phyloP scores from a whole-genome alignment of 2,888 invertebrate genomes.

The Aleiodes leptofemur region DNA sequence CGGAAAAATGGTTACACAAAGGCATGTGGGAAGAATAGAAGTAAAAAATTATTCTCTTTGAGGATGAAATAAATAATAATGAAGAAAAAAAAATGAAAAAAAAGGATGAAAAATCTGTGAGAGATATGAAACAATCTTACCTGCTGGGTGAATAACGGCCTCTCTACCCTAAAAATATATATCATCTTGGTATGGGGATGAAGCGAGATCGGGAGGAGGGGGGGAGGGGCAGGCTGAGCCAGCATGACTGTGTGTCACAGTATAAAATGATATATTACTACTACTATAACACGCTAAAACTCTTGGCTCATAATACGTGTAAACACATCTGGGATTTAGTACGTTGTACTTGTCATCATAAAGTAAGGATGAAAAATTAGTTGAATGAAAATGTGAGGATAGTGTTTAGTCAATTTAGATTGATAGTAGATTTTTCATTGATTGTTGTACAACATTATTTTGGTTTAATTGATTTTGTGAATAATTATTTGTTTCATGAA shows the following conservation, averaged over 20 bases:
- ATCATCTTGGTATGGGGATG: conserved; percentile 27
- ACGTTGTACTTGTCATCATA: conserved; percentile 10
- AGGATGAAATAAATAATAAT: conserved; percentile 1
- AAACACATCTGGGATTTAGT: conserved; percentile 14
- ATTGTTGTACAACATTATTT: neutral
- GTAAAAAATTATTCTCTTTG: conserved; percentile 6
- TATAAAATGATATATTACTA: conserved; percentile 21
- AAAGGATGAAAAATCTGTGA: conserved; percentile 20
- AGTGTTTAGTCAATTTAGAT: too few relatives aligned
- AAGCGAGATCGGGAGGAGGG: too few relatives aligned
- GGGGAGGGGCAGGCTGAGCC: neutral
- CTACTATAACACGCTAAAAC: conserved; percentile 1
- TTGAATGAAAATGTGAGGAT: too few relatives aligned
- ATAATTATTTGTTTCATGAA: too few relatives aligned
- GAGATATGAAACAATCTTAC: conserved; percentile 31
- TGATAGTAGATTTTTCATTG: too few relatives aligned
- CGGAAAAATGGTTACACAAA: neutral
- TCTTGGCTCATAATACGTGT: conserved; percentile 15
- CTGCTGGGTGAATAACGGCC: conserved; percentile 41
- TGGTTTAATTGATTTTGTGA: too few relatives aligned
- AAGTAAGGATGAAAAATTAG: neutral
- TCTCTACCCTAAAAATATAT: conserved; percentile 34
- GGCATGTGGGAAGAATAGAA: neutral
- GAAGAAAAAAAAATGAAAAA: too few relatives aligned
- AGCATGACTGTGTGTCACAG: conserved; percentile 41